A percentile compares a stretch with the other conserved stretches of the same genome.
Conservation (phyloP, 37 sponge, comb jelly and placozoan genomes). For the Theonella swinhoei region DNA sequence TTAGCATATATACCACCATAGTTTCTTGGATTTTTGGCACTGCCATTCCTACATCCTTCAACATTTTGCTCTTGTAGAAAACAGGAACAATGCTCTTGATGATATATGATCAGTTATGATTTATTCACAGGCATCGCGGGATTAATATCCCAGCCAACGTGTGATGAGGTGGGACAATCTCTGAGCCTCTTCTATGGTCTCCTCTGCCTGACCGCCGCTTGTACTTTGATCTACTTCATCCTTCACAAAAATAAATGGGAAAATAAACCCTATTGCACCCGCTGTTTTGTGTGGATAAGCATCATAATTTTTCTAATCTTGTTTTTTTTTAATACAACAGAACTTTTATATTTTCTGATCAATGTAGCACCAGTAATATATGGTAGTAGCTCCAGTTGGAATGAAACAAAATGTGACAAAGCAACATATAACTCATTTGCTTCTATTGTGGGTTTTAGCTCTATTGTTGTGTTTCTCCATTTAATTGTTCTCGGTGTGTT, state of each 20-base stretch:
- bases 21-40: too few species aligned
- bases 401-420: background rate
- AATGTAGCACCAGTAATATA: background rate
- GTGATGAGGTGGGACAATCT: background rate
- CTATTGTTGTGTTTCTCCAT: background rate
- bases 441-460: background rate
- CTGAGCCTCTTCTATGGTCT: background rate
- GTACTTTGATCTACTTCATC: background rate
- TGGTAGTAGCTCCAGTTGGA: background rate
- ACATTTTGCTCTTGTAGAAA: too few species aligned
- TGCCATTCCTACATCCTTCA: too few species aligned
- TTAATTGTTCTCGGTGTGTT: background rate
- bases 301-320: background rate
- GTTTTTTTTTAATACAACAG: background rate
- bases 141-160: background rate
- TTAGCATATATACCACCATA: too few species aligned
- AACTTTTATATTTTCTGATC: background rate
- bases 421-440: background rate
- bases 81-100: too few species aligned
- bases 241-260: background rate
- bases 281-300: background rate
- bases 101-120: too few species aligned
- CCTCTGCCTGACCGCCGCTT: background rate
- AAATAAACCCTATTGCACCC: background rate
- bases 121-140: too few species aligned